A percentile compares a stretch with the other conserved stretches of the same genome.
phyloP scores from a whole-genome alignment of 2,113 vertebrate species.

The Rousettus leschenaultii region DNA sequence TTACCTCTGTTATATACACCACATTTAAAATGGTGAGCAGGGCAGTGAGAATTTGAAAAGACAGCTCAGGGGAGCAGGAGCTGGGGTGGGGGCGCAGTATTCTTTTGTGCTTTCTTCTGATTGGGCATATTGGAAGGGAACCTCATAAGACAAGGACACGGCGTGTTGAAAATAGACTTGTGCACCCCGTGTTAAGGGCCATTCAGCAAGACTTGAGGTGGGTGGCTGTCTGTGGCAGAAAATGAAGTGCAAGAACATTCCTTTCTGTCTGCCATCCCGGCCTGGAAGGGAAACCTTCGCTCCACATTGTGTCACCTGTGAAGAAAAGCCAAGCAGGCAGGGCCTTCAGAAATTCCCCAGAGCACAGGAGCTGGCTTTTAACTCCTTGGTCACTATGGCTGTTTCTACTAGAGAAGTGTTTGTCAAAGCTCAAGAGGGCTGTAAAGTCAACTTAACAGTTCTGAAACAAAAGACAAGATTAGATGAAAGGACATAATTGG shows the following conservation, averaged over 20 bases:
- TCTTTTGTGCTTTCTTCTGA: neutral
- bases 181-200: neutral
- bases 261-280: neutral
- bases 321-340: neutral
- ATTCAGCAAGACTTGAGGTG: neutral
- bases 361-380: neutral
- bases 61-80: neutral
- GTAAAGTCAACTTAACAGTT: neutral
- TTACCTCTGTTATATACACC: neutral
- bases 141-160: neutral
- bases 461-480: neutral
- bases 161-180: neutral
- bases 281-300: neutral
- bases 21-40: rapidly evolving
- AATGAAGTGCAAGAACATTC: rapidly evolving
- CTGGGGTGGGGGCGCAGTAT: neutral
- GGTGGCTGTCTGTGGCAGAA: neutral
- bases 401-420: neutral
- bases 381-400: neutral
- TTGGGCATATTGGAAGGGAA: neutral
- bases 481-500: no score
- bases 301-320: neutral
- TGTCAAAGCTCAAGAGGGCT: neutral
- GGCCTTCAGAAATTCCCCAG: neutral
- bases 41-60: neutral